A percentile compares a stretch with the other conserved stretches of the same genome.
These are phyloP conservation scores for Molanna angustata DNA, from an alignment of 2,888 invertebrate genomes.

Conservation along the genomic window DNA sequence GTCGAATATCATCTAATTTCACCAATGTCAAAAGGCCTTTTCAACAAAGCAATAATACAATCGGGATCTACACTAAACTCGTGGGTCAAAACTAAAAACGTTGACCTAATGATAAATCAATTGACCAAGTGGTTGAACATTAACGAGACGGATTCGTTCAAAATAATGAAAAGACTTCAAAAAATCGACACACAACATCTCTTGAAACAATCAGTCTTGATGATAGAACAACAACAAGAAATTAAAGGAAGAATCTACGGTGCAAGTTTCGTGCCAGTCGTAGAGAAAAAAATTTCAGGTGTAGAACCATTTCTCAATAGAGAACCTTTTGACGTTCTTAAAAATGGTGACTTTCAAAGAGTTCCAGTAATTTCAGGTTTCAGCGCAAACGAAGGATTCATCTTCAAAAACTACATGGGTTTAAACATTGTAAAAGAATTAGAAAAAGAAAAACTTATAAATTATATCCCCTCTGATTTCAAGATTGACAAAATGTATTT, in stretches of 20 bases:
- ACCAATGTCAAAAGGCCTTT: conserved; percentile 46
- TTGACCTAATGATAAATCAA: conserved; percentile 39
- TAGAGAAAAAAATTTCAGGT: conserved; percentile 18
- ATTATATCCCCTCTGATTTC: conserved; percentile 15
- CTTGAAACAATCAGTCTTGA: neutral
- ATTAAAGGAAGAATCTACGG: too few species aligned
- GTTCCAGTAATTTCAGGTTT: conserved; percentile 55
- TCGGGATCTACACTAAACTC: conserved; percentile 47
- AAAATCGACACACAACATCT: conserved; percentile 14
- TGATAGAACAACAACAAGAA: too few species aligned
- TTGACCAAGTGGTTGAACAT: conserved; percentile 45
- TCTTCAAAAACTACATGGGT: conserved; percentile 31
- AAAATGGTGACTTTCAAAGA: conserved; percentile 42
- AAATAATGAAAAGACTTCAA: conserved; percentile 37
- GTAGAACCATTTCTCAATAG: conserved; percentile 29
- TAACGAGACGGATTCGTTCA: conserved; percentile 40
- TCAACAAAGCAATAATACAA: conserved; percentile 46
- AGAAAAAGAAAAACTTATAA: conserved; percentile 10
- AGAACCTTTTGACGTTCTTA: conserved; percentile 49
- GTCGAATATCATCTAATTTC: conserved; percentile 48
- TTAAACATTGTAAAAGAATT: neutral
- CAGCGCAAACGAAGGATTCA: conserved; percentile 55
- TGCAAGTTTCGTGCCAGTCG: too few species aligned
- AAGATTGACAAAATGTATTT: conserved; percentile 38
- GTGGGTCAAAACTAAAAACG: conserved; percentile 45